Evolutionary conservation across 35 echinoderm and acorn worm genomes (phyloP).

Genomic region (Hemicentrotus pulcherrimus): DNA sequence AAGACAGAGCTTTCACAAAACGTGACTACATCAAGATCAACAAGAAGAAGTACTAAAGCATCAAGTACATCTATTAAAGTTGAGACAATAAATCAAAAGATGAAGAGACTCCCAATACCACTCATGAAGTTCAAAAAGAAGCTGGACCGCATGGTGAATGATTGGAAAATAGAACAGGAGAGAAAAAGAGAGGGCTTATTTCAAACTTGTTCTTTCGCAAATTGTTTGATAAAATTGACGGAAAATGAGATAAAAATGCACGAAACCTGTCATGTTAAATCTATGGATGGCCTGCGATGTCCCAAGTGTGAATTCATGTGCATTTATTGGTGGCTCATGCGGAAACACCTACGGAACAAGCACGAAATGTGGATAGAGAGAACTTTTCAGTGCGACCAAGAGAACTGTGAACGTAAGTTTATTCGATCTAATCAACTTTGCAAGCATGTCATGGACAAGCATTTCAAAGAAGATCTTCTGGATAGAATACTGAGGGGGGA

Average conservation of each 20-base stretch:
- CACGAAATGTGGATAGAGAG: slow-evolving; percentile 10
- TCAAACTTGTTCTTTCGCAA: neutral
- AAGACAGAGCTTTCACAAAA: neutral
- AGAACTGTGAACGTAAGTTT: slow-evolving; percentile 50
- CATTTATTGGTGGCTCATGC: slow-evolving; percentile 29
- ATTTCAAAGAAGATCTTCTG: slow-evolving; percentile 55
- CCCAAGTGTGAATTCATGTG: slow-evolving; percentile 27
- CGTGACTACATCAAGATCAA: neutral
- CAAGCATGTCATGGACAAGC: slow-evolving; percentile 65
- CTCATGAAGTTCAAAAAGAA: slow-evolving; percentile 7
- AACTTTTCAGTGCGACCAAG: slow-evolving; percentile 59
- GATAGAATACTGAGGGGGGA: neutral
- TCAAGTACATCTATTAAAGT: neutral
- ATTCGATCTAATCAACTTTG: slow-evolving; percentile 59
- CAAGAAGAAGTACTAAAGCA: neutral
- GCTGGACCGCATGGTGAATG: neutral
- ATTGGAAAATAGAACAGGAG: neutral
- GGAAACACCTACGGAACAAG: neutral
- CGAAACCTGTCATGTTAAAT: slow-evolving; percentile 34
- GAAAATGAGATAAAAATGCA: neutral
- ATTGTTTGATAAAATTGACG: neutral
- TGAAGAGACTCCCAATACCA: slow-evolving; percentile 15
- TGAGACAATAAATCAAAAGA: slow-evolving; percentile 29
- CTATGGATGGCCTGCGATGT: slow-evolving; percentile 37
- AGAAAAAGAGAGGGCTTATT: neutral